phyloP scores from a whole-genome alignment of 2,113 vertebrate genomes.

The Syngnathus scovelli region DNA sequence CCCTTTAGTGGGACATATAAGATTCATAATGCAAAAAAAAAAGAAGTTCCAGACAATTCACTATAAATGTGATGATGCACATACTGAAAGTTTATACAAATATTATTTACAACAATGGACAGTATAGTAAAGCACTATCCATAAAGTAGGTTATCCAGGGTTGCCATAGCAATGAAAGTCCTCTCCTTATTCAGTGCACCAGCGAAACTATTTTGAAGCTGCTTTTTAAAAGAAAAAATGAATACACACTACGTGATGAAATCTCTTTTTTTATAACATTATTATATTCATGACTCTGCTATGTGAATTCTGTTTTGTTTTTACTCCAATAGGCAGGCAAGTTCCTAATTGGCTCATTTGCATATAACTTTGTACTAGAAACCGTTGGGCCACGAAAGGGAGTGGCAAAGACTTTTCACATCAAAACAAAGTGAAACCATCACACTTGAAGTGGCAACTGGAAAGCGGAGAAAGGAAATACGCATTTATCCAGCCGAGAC shows the following conservation, averaged over 20 bases:
- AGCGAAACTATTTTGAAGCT: not conserved
- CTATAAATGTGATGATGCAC: too few relatives aligned
- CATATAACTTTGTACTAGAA: conserved; percentile 1
- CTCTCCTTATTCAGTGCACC: not conserved
- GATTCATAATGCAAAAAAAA: too few relatives aligned
- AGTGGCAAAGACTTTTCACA: not conserved
- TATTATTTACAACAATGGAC: not conserved
- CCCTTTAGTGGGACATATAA: too few relatives aligned
- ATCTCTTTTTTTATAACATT: not conserved
- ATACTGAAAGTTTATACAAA: too few relatives aligned
- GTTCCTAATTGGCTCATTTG: not conserved
- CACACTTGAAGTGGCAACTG: not conserved
- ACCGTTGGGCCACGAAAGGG: not conserved
- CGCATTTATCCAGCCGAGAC: not conserved
- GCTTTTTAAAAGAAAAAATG: not conserved
- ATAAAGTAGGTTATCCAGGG: not conserved
- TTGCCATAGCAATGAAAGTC: not conserved
- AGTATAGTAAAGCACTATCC: not conserved
- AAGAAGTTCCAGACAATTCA: too few relatives aligned
- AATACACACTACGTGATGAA: not conserved
- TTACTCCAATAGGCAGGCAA: not conserved
- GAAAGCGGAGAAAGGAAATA: not conserved
- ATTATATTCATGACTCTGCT: not conserved
- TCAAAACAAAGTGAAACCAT: not conserved
- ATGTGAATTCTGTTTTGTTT: not conserved